phyloP scores from a whole-genome alignment of 92 coral and sea anemone species.

The Siderastrea radians region DNA sequence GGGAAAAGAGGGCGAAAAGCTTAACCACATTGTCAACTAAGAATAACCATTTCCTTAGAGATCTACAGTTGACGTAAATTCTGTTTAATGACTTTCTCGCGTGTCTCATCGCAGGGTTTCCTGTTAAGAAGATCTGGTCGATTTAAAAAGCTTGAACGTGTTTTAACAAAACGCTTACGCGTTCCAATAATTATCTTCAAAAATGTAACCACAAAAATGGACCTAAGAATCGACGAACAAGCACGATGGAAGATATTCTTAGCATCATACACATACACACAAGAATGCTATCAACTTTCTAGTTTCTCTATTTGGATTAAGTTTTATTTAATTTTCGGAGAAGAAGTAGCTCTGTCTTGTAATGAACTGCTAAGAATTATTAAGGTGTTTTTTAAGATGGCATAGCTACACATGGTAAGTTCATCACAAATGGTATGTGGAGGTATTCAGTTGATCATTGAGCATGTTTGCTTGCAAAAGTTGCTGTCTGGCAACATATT shows the following conservation, averaged over 20 bases:
- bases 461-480: neutral
- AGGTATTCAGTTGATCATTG: neutral
- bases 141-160: neutral
- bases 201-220: neutral
- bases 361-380: neutral
- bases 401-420: neutral
- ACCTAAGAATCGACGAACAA: neutral
- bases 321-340: neutral
- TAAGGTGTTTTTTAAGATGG: neutral
- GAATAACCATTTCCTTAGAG: neutral
- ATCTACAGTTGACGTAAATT: neutral
- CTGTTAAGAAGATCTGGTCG: conserved; percentile 1
- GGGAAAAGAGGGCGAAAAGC: neutral
- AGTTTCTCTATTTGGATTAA: neutral
- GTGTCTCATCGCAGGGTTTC: conserved; percentile 1
- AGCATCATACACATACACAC: neutral
- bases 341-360: neutral
- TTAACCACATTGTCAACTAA: neutral
- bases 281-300: neutral
- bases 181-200: neutral
- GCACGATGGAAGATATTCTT: neutral
- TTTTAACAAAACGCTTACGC: neutral
- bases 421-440: neutral
- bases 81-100: neutral
- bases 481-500: neutral